phyloP scores from a whole-genome alignment of 2,797 vertebrate genomes.

The Lutjanus campechanus region DNA sequence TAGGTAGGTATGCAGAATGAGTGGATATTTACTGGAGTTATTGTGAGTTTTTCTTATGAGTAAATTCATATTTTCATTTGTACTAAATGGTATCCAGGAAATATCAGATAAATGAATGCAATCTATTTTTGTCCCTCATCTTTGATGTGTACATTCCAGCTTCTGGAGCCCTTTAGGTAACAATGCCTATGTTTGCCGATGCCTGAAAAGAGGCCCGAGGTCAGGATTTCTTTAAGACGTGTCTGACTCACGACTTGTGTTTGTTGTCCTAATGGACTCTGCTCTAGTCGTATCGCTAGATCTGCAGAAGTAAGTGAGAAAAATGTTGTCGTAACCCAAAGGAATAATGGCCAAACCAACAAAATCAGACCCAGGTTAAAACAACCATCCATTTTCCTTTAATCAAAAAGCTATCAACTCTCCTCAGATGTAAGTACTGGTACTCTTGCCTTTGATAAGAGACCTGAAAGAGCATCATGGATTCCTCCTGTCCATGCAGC shows the following conservation, averaged over 20 bases:
- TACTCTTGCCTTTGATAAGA: conserved; percentile 32
- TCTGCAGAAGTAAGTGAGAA: background rate
- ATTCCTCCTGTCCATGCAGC: conserved; percentile 26
- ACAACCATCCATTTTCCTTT: conserved; percentile 35
- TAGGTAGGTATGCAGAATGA: background rate
- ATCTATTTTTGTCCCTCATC: background rate
- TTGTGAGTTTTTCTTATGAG: background rate
- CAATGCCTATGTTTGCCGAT: background rate
- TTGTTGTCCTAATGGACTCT: conserved; percentile 5
- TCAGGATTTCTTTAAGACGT: conserved; percentile 3
- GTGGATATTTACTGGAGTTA: background rate
- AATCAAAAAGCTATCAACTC: conserved; percentile 42
- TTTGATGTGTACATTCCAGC: background rate
- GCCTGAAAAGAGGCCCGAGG: background rate
- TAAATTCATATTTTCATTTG: background rate
- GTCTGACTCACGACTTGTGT: background rate
- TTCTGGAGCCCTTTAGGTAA: background rate
- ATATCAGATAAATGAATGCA: background rate
- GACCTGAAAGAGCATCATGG: conserved; percentile 31
- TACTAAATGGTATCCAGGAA: background rate
- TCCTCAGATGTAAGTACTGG: conserved; percentile 14
- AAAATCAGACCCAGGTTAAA: background rate
- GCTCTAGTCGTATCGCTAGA: no score
- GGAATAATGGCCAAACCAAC: background rate
- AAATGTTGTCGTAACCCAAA: background rate